A percentile compares a stretch with the other conserved stretches of the same genome.
Conservation (phyloP, 2,797 vertebrate genomes). For the Prunella strophiata region DNA sequence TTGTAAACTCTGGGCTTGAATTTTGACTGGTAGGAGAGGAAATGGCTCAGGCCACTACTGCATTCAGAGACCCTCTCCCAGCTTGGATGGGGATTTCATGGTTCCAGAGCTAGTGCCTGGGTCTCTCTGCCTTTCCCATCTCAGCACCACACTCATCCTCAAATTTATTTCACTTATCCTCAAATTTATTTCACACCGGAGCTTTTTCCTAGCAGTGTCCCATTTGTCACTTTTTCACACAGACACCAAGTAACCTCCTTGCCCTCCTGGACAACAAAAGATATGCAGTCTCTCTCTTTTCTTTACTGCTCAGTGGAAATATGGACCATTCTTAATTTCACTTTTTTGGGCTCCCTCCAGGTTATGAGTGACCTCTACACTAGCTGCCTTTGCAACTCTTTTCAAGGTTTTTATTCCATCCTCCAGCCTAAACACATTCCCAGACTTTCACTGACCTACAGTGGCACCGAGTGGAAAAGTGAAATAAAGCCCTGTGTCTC, state of each 20-base stretch:
- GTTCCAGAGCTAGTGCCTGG: background rate
- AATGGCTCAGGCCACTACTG: background rate
- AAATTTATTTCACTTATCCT: background rate
- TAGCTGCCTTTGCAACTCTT: background rate
- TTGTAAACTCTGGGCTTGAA: background rate
- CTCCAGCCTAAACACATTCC: background rate
- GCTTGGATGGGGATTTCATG: accelerated
- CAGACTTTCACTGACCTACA: background rate
- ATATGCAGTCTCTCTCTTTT: background rate
- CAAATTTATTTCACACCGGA: background rate
- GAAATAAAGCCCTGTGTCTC: background rate
- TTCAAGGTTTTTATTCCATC: background rate
- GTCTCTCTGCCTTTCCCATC: background rate
- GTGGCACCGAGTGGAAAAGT: background rate
- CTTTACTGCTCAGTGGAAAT: background rate
- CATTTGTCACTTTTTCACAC: background rate
- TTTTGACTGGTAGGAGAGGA: background rate
- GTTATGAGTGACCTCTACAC: background rate
- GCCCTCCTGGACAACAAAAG: background rate
- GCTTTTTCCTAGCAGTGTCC: background rate
- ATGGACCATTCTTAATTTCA: background rate
- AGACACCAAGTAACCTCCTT: background rate
- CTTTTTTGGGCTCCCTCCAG: background rate
- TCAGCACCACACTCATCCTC: background rate
- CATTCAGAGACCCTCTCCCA: background rate